phyloP scores from a whole-genome alignment of 2,797 vertebrate genomes.

The Micrastur ruficollis region DNA sequence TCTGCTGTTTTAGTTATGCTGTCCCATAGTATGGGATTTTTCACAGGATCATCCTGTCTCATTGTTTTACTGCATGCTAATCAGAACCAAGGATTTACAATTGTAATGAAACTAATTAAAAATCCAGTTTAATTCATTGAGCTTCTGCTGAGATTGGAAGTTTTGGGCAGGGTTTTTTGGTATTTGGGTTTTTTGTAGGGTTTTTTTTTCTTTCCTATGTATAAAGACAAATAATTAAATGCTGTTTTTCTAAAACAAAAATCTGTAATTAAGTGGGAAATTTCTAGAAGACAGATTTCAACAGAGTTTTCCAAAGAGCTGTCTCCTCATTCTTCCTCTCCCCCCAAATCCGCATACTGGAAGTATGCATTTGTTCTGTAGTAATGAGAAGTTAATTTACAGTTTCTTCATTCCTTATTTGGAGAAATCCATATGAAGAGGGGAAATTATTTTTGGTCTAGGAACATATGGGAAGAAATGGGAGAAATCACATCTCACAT shows the following conservation, averaged over 20 bases:
- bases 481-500: constrained; percentile 12
- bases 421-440: constrained; percentile 54
- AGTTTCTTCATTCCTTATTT: constrained; percentile 48
- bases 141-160: neutral
- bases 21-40: neutral
- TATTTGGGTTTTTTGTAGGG: rapidly evolving
- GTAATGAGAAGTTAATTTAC: constrained; percentile 68
- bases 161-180: neutral
- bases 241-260: neutral
- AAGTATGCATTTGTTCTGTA: constrained; percentile 43
- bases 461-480: constrained; percentile 61
- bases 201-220: neutral
- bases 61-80: neutral
- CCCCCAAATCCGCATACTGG: constrained; percentile 37
- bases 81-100: neutral
- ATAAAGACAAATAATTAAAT: constrained; percentile 1
- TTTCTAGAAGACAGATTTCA: constrained; percentile 42
- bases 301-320: constrained; percentile 46
- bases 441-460: constrained; percentile 56
- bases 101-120: neutral
- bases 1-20: neutral
- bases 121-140: neutral
- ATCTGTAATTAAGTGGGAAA: constrained; percentile 28
- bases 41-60: neutral
- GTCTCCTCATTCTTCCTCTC: constrained; percentile 12